phyloP scores from a whole-genome alignment of 2,888 invertebrate species.

The Seladonia tumulorum region DNA sequence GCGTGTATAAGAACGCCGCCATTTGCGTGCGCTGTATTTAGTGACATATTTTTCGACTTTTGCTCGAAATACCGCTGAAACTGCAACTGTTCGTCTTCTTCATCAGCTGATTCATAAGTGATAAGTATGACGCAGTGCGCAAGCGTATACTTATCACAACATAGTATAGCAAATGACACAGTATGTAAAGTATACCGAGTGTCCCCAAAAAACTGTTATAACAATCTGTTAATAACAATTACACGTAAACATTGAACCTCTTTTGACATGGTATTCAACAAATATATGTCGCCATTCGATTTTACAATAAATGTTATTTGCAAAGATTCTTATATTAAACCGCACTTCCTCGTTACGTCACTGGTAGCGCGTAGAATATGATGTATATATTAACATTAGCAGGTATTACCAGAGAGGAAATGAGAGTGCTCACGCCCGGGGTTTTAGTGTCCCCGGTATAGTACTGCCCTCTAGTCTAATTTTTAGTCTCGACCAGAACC shows the following conservation, averaged over 20 bases:
- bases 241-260: neutral
- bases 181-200: slow-evolving; percentile 2
- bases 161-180: slow-evolving; percentile 14
- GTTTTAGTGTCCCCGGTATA: no score
- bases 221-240: neutral
- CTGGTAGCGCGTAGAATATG: neutral
- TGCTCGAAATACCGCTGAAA: slow-evolving; percentile 27
- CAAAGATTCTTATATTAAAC: neutral
- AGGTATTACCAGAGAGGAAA: no score
- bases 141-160: slow-evolving; percentile 58
- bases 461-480: no score
- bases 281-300: neutral
- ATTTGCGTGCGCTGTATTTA: slow-evolving; percentile 98
- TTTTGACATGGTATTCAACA: neutral
- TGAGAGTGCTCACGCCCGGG: no score
- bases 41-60: slow-evolving; percentile 89
- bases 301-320: neutral
- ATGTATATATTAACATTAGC: neutral
- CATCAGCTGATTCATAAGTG: slow-evolving; percentile 79
- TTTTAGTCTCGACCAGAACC: no score
- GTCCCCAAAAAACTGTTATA: neutral
- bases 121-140: slow-evolving; percentile 68
- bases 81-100: slow-evolving; percentile 40
- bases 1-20: slow-evolving; percentile 97
- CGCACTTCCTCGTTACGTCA: neutral